phyloP scores from a whole-genome alignment of 2,113 vertebrate species.

The Petrocephalus zakoni region DNA sequence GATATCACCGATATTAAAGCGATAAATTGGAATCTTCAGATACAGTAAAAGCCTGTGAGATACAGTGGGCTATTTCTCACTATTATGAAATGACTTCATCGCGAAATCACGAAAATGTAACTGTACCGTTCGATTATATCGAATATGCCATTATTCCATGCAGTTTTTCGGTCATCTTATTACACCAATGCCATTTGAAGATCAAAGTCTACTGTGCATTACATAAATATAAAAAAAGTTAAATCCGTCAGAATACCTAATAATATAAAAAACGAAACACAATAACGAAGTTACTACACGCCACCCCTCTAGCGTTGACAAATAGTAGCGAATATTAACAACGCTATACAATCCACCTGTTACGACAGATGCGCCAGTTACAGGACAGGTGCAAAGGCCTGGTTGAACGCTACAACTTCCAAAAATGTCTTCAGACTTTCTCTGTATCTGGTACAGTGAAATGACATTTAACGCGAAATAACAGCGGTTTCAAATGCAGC shows the following conservation, averaged over 20 bases:
- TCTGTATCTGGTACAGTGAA: not conserved
- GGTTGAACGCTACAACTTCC: not conserved
- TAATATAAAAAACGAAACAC: not conserved
- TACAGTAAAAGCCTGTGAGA: not conserved
- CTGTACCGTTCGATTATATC: not conserved
- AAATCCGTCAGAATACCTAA: not conserved
- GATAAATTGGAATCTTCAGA: not conserved
- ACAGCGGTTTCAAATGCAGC: not conserved
- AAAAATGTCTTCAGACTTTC: not conserved
- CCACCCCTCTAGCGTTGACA: not conserved
- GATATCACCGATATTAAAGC: not conserved
- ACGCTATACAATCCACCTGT: slow-evolving; percentile 9
- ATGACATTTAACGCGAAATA: not conserved
- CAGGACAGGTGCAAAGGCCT: not conserved
- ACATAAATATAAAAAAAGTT: not conserved
- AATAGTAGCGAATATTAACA: not conserved
- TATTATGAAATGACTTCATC: not conserved
- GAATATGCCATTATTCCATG: not conserved
- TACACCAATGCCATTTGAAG: not conserved
- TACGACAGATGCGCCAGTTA: not conserved
- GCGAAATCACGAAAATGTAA: too few relatives aligned
- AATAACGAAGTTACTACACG: not conserved
- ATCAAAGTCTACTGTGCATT: not conserved
- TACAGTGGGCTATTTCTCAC: not conserved
- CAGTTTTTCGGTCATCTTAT: not conserved